Base-by-base conservation (phyloP, 2,113 vertebrate genomes). In the Bombycilla garrulus region DNA sequence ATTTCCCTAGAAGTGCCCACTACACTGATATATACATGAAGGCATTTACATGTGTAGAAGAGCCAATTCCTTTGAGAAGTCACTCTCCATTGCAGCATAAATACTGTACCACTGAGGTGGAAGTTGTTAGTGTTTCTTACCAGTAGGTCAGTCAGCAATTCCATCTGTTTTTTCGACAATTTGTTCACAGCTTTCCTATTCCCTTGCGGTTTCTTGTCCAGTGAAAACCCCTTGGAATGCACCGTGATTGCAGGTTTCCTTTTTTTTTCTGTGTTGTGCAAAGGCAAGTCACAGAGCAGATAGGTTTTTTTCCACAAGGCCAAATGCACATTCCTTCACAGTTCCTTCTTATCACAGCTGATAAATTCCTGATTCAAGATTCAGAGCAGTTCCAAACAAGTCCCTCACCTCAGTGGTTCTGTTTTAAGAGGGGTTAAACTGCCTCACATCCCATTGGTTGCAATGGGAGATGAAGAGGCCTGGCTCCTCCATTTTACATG, bases 121-220 rank as follows among this genome's bases (percentile, higher is more conserved):
- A 95, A 96, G 88, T 69, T 95, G 80, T 92, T 71, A 81, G 80
- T 7, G 24, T 86, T 81, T 79, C 88, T 86, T 91, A 96, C 77
- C 67, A 87, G 88, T 67, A 87, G 79, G 88, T 88, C 93, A 95
- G 87, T 62, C 86, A 82, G 88, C 10, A 28, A 88, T 81, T 81
- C 88, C 92, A 83, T 85, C 88, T 85, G 90, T 92, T 90, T 96
- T 94, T 95, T 85, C 92, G 92, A 95, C 94, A 90, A 94, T 97
- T 92, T 91, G 61, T 87, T 95, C 91, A 96, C 87, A 93, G 90
- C 60, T 94, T 82, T 81, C 67, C 72, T 77, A 54, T 80, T 89
- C 88, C 73, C 77, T 84, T 44, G 65, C 0, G 3, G 42, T 79
- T 92, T 83, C 73, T 72, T 38, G 35, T 86, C 77, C 2, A 0